phyloP scores from a whole-genome alignment of 35 echinoderm and acorn worm genomes.

The Chiridota heheva region DNA sequence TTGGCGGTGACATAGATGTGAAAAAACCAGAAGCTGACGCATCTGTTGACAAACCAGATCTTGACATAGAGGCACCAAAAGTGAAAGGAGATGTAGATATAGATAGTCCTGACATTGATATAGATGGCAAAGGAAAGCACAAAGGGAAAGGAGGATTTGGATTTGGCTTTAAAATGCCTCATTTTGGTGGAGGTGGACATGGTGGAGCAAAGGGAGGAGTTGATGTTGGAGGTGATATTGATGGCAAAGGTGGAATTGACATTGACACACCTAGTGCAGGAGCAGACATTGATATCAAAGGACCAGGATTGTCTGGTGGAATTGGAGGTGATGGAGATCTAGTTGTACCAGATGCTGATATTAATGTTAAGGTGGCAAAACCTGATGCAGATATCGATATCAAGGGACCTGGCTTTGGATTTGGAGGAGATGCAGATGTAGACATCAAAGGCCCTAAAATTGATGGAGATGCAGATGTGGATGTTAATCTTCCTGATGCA shows the following conservation, averaged over 20 bases:
- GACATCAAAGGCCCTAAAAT: conserved; percentile 21
- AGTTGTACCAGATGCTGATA: conserved; percentile 20
- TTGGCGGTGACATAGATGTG: conserved; percentile 5
- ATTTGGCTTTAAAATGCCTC: conserved; percentile 40
- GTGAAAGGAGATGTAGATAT: conserved; percentile 15
- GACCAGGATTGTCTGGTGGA: conserved; percentile 22
- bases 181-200: conserved; percentile 13
- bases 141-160: conserved; percentile 48
- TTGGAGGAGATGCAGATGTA: background rate
- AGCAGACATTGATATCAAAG: conserved; percentile 25
- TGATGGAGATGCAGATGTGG: conserved; percentile 40
- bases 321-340: conserved; percentile 42
- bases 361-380: conserved; percentile 48
- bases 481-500: conserved; percentile 11
- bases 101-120: conserved; percentile 53
- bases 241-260: conserved; percentile 16
- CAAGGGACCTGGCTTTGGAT: conserved; percentile 16
- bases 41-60: conserved; percentile 1
- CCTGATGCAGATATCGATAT: conserved; percentile 48
- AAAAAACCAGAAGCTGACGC: conserved; percentile 13
- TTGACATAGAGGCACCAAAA: background rate
- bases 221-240: conserved; percentile 40
- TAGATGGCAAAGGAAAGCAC: conserved; percentile 50
- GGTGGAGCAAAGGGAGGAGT: conserved; percentile 45
- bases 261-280: background rate